Base-by-base conservation (phyloP, 2,888 invertebrate species). In the Panopea generosa region DNA sequence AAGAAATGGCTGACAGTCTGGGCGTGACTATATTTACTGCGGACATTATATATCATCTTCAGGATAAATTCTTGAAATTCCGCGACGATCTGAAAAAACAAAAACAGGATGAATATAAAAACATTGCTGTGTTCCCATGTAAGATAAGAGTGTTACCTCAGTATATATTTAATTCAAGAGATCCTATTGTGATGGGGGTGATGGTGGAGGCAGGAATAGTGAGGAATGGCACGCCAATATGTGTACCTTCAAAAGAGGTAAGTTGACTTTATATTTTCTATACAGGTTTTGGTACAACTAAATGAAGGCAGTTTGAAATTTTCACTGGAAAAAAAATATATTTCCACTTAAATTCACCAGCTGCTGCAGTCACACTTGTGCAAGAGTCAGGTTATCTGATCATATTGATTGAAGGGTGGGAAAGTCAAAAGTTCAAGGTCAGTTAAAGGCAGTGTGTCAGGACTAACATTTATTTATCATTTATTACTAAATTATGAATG, bases 31-130 rank as follows among this genome's bases (percentile, higher is more conserved):
- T 99, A 92, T 99, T 99, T 95, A 92, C 93, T 82, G 99, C 99
- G 7, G 99, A 99, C 94, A 99, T 99, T 92, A 99, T 99, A 91
- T 99, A 99, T 94, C 99, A 99, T 94, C 94, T 99, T 91, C 99
- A 99, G 93, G 99, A 99, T 93, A 96, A 97, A 93, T 99, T 99
- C 94, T 98, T 95, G 57, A 88, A 85, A 52, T 92, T 89, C 86
- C 62, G 98, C 77, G 98, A 98, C 70, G 98, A 99, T 88, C 94
- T 98, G 63, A 97, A 96, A 90, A 95, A 96, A 91, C 95, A 95
- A 93, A 98, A 98, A 91, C 95, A 98, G 29, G 98, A 98, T 86
- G 98, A 99, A 93, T 96, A 97, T 94, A 98, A 98, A 91, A 96
- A 98, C 90, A 96, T 99, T 83, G 99, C 99, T 22, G 98, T 99